Conservation (phyloP, 2,797 vertebrate genomes). For the Gila robusta region DNA sequence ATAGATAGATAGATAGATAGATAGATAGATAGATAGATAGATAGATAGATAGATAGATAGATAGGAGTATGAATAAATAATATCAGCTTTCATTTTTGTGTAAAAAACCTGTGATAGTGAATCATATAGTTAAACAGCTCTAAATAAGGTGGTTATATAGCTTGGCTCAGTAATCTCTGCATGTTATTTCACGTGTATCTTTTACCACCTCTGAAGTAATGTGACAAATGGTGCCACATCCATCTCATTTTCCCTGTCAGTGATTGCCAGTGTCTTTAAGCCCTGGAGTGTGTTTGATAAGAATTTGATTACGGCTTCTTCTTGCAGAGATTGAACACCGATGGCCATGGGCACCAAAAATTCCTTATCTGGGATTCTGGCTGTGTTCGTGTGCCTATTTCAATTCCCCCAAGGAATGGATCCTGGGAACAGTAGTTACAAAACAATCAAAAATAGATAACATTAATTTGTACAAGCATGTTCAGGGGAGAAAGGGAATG, state of each 20-base stretch:
- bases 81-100: background rate
- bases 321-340: constrained; percentile 48
- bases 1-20: too few species aligned
- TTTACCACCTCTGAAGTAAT: constrained; percentile 38
- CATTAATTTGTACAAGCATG: constrained; percentile 60
- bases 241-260: constrained; percentile 49
- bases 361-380: constrained; percentile 53
- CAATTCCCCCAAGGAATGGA: constrained; percentile 46
- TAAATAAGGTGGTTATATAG: background rate
- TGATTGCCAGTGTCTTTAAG: constrained; percentile 48
- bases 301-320: constrained; percentile 54
- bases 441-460: constrained; percentile 54
- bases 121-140: background rate
- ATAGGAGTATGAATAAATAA: background rate
- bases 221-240: constrained; percentile 47
- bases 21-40: too few species aligned
- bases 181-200: background rate
- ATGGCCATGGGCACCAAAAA: constrained; percentile 44
- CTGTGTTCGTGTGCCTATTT: constrained; percentile 48
- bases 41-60: too few species aligned
- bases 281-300: constrained; percentile 59
- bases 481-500: constrained; percentile 61
- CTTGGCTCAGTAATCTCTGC: background rate
- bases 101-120: background rate
- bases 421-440: constrained; percentile 56